Conservation (phyloP, 2,113 vertebrate species). For the Erythrocercus mccallii region DNA sequence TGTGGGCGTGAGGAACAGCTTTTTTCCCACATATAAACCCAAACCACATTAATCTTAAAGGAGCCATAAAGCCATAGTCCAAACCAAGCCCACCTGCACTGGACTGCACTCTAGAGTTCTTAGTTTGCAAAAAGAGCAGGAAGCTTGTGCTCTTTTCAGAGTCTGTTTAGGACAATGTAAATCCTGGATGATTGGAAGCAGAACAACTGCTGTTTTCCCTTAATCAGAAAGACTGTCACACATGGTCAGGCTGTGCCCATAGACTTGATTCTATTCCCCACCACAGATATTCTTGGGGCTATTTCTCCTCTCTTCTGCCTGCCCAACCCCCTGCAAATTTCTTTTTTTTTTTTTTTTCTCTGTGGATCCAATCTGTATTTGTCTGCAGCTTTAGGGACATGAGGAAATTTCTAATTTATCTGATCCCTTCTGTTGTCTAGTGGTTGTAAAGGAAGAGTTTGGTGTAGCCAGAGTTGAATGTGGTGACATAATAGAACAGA, state of each 20-base stretch:
- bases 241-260: accelerated
- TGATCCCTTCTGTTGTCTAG: neutral
- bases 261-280: neutral
- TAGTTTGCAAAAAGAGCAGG: neutral
- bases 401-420: neutral
- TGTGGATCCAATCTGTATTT: neutral
- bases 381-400: neutral
- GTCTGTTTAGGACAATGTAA: neutral
- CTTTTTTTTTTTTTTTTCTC: neutral
- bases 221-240: neutral
- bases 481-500: neutral
- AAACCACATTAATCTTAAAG: neutral
- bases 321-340: accelerated
- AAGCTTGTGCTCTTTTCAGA: neutral
- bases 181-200: neutral
- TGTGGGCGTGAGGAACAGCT: neutral
- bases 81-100: neutral
- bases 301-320: neutral
- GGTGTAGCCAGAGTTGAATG: neutral
- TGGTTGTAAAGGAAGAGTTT: neutral
- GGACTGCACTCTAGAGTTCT: neutral
- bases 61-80: neutral
- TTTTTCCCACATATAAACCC: neutral
- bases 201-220: neutral
- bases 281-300: neutral